These are phyloP conservation scores for Xestoiulus laeticollis DNA, from an alignment of 2,888 invertebrate species.

Conservation along the genomic window DNA sequence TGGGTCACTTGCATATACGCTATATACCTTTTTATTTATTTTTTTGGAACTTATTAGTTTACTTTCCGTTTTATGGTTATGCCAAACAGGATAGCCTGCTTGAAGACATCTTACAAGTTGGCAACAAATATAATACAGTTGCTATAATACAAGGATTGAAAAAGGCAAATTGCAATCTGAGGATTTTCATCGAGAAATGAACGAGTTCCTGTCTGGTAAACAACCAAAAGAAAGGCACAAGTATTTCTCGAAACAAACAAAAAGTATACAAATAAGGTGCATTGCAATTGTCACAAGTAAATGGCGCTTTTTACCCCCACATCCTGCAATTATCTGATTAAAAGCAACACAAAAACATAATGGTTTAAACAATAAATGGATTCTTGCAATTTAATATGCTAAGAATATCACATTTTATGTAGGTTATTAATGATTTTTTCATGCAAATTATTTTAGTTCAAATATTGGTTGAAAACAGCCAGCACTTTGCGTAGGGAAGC, in stretches of 20 bases:
- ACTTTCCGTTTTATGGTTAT: slow-evolving; percentile 14
- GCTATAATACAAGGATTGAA: slow-evolving; percentile 39
- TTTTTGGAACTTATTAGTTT: neutral
- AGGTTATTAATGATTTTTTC: neutral
- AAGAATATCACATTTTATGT: neutral
- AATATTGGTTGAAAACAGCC: no score
- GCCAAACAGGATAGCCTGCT: slow-evolving; percentile 3
- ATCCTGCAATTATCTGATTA: neutral
- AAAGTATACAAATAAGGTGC: neutral
- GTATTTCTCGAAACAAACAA: neutral
- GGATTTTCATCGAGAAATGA: neutral
- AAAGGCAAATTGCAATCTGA: slow-evolving; percentile 9
- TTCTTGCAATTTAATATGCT: neutral
- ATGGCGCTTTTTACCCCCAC: neutral
- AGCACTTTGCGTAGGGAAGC: no score
- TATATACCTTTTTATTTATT: neutral
- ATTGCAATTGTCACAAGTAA: slow-evolving; percentile 17
- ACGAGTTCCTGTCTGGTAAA: neutral
- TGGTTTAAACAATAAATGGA: neutral
- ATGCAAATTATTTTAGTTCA: neutral
- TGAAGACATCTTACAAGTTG: slow-evolving; percentile 38
- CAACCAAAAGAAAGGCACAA: slow-evolving; percentile 25
- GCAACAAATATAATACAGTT: slow-evolving; percentile 41
- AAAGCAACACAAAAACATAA: neutral
- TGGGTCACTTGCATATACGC: neutral